These are phyloP conservation scores for Pteropus rufus DNA, from an alignment of 2,797 vertebrate species.

Conservation along the genomic window DNA sequence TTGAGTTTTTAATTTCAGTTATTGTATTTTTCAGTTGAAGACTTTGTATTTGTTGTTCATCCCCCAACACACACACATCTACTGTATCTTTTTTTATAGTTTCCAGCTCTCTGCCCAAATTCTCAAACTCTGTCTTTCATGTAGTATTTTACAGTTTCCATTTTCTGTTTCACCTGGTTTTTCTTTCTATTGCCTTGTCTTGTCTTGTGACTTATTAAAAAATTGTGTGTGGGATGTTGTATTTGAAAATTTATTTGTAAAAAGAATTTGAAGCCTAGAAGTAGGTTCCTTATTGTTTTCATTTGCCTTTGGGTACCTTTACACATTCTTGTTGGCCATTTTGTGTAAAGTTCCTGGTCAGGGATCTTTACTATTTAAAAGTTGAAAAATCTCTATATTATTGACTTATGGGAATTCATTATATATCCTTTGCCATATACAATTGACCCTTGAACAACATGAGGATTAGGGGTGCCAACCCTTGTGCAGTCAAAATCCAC, in stretches of 20 bases:
- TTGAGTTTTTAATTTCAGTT: not conserved
- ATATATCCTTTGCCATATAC: not conserved
- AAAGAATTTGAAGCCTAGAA: not conserved
- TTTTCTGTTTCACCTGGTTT: not conserved
- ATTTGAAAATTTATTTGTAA: slow-evolving; percentile 3
- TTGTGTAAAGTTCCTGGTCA: not conserved
- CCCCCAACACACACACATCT: not conserved
- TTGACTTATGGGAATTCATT: not conserved
- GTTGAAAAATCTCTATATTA: not conserved
- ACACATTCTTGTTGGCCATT: not conserved
- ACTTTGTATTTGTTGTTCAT: not conserved
- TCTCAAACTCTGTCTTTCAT: not conserved
- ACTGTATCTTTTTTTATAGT: not conserved
- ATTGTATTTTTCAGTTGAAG: not conserved
- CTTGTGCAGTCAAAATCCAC: too few relatives aligned
- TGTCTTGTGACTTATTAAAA: not conserved
- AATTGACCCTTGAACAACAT: too few relatives aligned
- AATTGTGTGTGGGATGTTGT: not conserved
- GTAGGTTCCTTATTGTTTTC: not conserved
- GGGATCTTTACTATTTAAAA: not conserved
- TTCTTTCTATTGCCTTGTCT: not conserved
- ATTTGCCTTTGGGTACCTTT: not conserved
- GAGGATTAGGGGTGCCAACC: too few relatives aligned
- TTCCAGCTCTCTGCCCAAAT: not conserved
- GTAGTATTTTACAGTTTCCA: not conserved